Evolutionary conservation across 2,113 vertebrate species (phyloP), one percentile per base, ranked within the genome.

Genomic region (Hydrolagus affinis): DNA sequence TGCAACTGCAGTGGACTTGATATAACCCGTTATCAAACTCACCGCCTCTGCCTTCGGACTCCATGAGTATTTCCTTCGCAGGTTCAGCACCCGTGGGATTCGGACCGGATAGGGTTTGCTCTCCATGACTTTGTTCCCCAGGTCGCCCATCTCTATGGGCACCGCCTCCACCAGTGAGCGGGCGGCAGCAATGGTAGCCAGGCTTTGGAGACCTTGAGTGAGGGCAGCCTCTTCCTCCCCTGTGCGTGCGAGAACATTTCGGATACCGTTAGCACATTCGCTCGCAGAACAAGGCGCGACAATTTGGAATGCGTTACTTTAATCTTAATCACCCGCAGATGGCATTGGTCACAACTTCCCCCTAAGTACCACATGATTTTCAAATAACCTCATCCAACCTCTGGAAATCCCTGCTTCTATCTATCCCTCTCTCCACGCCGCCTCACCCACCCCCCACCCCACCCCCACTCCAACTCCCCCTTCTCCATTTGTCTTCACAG

Each of bases 61-160:
- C 97, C 96, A 98, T 89, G 92, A 95, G 91, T 95, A 97, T 89
- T 97, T 98, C 86, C 96, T 93, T 0, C 94, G 95, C 68, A 96
- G 92, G 86, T 96, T 95, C 74, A 95, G 92, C 87, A 93, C 90
- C 0, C 95, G 94, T 56, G 95, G 95, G 0, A 88, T 91, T n/a
- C 90, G 89, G 0, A 90, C 86, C 0, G 94, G 91, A 19, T 87
- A 88, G 75, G 85, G 89, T 87, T 86, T 89, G 66, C 86, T 92
- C 19, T 87, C 70, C 87, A 28, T 10, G 70, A 87, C 0, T 56
- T 7, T 87, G 71, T 59, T 70, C 23, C 89, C 91, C 0, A 89
- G 90, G 8, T 93, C 89, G 86, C 87, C 93, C 87, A 92, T 88
- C 86, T 96, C 95, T 87, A 93, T 88, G 77, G 89, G 44, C 0